Base-by-base conservation (phyloP, 2,888 invertebrate species). In the Cybosia mesomella region DNA sequence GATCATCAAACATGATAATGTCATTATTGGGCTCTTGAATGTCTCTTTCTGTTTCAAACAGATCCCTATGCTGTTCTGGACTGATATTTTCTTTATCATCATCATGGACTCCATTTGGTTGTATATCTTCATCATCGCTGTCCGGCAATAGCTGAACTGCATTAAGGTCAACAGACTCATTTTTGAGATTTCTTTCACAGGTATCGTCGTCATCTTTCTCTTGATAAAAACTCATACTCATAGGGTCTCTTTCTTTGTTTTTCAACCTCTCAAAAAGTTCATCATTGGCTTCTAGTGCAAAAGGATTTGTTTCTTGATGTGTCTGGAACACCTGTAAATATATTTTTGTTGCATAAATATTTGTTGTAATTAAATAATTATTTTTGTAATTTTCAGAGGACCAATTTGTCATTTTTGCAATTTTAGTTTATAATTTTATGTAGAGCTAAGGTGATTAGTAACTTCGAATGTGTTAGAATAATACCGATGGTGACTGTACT, bases 171-270 rank as follows among this genome's bases (percentile, higher is more conserved):
- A 96, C 95, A 59, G 94, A 89, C 66, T 88, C 89, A 69, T 83
- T 85, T 78, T 86, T 89, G 53, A 85, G 74, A 66, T 91, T 89
- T 66, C 92, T 89, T 80, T 95, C 95, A 83, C 93, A 93, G 2
- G 94, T 94, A n/a, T n/a, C n/a, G 72, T 95, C 95, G 76, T 95
- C 95, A 79, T 95, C 95, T 83, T 96, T 95, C 81, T 96, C 96
- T 82, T 96, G 96, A 82, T 96, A 96, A 85, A 96, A 96, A 66
- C 96, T 96, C 96, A 96, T 96, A 74, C 96, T 96, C 96, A 96
- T 96, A 21, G 96, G 96, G 89, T 96, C 96, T 69, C 95, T 90
- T 83, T 96, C 96, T 83, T 96, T 96, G 77, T 93, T 95, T 86
- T 95, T 95, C 74, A 95, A 89, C 77, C 95, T 91, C 87, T 95